These are phyloP conservation scores for Melanerpes formicivorus DNA, from an alignment of 2,113 vertebrate species.

Conservation along the genomic window DNA sequence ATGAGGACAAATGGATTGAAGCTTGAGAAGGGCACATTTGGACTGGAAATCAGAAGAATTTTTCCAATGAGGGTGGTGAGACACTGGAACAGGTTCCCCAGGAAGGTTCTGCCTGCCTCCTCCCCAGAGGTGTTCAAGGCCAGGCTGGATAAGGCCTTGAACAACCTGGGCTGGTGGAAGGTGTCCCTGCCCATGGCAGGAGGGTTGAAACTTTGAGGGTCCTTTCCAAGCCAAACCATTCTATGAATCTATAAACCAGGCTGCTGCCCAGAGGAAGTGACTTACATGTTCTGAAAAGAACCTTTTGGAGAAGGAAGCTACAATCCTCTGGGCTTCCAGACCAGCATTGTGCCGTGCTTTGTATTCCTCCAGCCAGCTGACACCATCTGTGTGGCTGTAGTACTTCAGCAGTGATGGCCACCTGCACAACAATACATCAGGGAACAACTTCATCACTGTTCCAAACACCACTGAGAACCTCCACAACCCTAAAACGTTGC, in stretches of 20 bases:
- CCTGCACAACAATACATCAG: constrained; percentile 67
- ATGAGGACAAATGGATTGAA: too few species aligned
- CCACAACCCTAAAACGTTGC: not conserved
- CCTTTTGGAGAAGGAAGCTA: constrained; percentile 92
- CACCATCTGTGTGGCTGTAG: constrained; percentile 87
- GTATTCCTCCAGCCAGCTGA: constrained; percentile 94
- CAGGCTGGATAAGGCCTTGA: too few species aligned
- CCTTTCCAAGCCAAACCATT: too few species aligned
- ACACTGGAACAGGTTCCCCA: too few species aligned
- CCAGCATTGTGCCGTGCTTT: constrained; percentile 89
- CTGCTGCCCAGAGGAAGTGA: not conserved
- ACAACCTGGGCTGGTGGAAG: too few species aligned
- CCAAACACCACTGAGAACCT: not conserved
- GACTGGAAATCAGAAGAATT: too few species aligned
- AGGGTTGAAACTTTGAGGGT: too few species aligned
- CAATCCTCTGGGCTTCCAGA: constrained; percentile 87
- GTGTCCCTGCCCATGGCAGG: too few species aligned
- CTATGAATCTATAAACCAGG: not conserved
- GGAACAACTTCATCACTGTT: not conserved
- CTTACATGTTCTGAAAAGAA: constrained; percentile 97
- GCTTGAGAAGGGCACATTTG: too few species aligned
- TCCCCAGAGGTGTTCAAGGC: too few species aligned
- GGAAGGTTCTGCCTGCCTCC: too few species aligned
- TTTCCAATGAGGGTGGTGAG: too few species aligned
- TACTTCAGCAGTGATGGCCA: constrained; percentile 94